Evolutionary conservation across 2,888 invertebrate species (phyloP), one percentile per base, ranked within the genome.

Genomic region (Yponomeuta cagnagella): DNA sequence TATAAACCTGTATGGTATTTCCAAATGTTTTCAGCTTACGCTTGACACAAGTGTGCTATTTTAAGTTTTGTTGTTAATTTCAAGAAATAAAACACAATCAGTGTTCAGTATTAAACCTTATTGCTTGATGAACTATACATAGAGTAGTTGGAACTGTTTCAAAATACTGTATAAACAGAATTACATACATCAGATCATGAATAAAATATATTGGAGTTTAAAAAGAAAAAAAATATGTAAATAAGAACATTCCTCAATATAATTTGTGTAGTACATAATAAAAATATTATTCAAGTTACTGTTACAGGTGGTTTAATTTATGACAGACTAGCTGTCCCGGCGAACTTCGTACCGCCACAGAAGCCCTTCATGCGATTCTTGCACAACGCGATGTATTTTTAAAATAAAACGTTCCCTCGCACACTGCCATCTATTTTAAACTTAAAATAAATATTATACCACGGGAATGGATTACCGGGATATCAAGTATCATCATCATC

Each of bases 191-290:
- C 80, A 79, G 80, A 58, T 43, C 77, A 80, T 65, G 77, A 80
- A 79, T 77, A 76, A 77, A 67, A 76, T 77, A 82, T 85, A 87
- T 86, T 82, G 83, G 84, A 85, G 48, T 70, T 70, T 10, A 48
- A 69, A 63, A 65, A 71, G n/a, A 82, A 84, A 81, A 84, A 81
- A 85, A 87, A 81, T 90, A 89, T 92, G 92, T 92, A 92, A 91
- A 92, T 92, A 92, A 90, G 88, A 90, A 92, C 92, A 93, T 93
- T 93, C 92, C 92, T 92, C 90, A 89, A 87, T 89, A 86, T 85
- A 88, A 92, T 87, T 91, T 87, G 89, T 88, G 92, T 92, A 92
- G 92, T 92, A 90, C 89, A 91, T 91, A 91, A 91, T 91, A 90
- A 91, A 81, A 88, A 91, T 90, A 92, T 91, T 90, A 91, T 91